phyloP scores from a whole-genome alignment of 1,140 invertebrate genomes.

The Orchesella cincta region DNA sequence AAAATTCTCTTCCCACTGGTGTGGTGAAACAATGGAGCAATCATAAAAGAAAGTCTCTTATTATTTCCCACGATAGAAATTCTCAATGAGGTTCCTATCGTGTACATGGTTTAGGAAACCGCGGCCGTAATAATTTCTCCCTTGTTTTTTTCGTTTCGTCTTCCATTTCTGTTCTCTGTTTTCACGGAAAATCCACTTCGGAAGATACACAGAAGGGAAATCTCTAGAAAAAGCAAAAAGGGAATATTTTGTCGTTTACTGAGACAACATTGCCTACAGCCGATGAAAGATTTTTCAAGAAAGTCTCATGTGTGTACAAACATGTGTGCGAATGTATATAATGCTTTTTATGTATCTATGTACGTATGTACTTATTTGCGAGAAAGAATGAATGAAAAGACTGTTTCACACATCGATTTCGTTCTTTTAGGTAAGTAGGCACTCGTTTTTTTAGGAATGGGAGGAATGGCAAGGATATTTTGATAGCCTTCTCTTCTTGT shows the following conservation, averaged over 20 bases:
- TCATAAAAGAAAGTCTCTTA: slow-evolving; percentile 19
- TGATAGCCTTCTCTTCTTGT: background rate
- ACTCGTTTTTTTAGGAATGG: background rate
- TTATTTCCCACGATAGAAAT: slow-evolving; percentile 25
- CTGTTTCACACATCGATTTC: background rate
- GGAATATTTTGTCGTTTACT: slow-evolving; percentile 27
- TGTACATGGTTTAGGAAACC: background rate
- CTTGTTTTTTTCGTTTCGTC: background rate
- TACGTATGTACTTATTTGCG: too few species aligned
- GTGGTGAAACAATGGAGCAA: slow-evolving; percentile 21
- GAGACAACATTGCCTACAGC: background rate
- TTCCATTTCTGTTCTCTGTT: background rate
- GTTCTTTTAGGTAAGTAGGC: background rate
- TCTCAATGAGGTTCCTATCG: background rate
- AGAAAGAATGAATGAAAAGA: background rate
- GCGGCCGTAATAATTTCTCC: slow-evolving; percentile 13
- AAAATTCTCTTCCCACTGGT: slow-evolving; percentile 12
- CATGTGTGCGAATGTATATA: background rate
- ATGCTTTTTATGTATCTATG: too few species aligned
- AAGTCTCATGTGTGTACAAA: background rate
- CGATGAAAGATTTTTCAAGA: background rate
- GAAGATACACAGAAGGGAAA: background rate
- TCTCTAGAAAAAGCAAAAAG: background rate
- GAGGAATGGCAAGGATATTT: background rate
- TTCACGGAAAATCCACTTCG: background rate